Percentiles rank a stretch among this genome's conserved stretches.
These are phyloP conservation scores for Myathropa florea DNA, from an alignment of 2,888 invertebrate species.

Conservation along the genomic window DNA sequence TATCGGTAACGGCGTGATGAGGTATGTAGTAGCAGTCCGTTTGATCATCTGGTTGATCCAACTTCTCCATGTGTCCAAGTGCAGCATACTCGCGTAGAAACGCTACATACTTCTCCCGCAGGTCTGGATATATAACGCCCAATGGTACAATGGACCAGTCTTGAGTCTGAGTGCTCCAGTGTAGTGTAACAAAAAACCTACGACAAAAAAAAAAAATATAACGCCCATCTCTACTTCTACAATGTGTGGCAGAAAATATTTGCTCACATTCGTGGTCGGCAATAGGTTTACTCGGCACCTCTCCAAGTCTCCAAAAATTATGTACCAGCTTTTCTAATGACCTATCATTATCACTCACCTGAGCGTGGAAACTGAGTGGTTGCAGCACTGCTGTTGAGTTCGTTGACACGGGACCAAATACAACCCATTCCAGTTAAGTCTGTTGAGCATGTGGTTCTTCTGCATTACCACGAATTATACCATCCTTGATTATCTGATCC, in stretches of 20 bases:
- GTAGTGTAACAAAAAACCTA: no score
- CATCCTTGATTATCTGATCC: background rate
- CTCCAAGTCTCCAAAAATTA: conserved; percentile 23
- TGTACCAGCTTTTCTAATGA: background rate
- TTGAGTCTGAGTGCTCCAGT: no score
- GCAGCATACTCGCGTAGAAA: no score
- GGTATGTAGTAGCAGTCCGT: no score
- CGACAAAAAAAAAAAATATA: no score
- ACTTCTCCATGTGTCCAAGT: no score
- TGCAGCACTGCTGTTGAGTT: background rate
- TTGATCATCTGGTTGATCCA: background rate
- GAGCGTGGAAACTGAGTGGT: background rate
- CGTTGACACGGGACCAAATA: conserved; percentile 13
- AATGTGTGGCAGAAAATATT: background rate
- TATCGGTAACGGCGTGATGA: no score
- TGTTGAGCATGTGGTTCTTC: background rate
- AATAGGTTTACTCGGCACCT: background rate
- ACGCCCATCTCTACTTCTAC: background rate
- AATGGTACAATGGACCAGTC: background rate
- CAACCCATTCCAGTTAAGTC: conserved; percentile 16
- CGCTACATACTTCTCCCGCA: background rate
- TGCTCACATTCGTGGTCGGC: background rate
- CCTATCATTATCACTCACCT: background rate
- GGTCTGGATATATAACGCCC: background rate
- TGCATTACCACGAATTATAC: no score